Conservation (phyloP, 2,797 vertebrate species). For the Melopsittacus undulatus region DNA sequence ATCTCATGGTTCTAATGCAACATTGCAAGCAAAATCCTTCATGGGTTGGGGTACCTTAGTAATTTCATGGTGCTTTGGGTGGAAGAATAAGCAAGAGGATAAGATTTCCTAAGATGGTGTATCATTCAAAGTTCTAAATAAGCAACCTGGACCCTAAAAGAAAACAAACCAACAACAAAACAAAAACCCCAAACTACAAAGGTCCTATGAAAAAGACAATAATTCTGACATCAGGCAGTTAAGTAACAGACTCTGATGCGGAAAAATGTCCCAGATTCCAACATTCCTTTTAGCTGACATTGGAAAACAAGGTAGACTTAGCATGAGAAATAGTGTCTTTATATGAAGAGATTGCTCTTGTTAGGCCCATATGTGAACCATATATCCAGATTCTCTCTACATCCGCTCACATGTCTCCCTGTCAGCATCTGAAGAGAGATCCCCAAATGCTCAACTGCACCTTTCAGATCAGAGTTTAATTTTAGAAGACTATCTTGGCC, state of each 20-base stretch:
- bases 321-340: constrained; percentile 53
- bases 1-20: not conserved
- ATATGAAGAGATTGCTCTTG: constrained; percentile 67
- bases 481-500: constrained; percentile 44
- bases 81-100: not conserved
- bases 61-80: not conserved
- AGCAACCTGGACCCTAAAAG: not conserved
- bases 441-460: constrained; percentile 63
- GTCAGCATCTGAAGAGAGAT: constrained; percentile 66
- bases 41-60: not conserved
- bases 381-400: constrained; percentile 66
- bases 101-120: not conserved
- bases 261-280: constrained; percentile 37
- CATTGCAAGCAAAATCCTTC: not conserved
- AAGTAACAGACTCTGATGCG: not conserved
- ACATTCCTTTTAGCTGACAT: constrained; percentile 24
- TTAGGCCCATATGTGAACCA: constrained; percentile 65
- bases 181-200: not conserved
- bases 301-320: constrained; percentile 54
- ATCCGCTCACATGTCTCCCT: constrained; percentile 53
- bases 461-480: constrained; percentile 62
- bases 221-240: constrained; percentile 18
- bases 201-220: not conserved
- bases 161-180: not conserved
- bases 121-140: not conserved